A percentile compares a stretch with the other conserved stretches of the same genome.
Evolutionary conservation across 2,888 invertebrate species (phyloP).

Genomic region (Branchipolynoe longqiensis): DNA sequence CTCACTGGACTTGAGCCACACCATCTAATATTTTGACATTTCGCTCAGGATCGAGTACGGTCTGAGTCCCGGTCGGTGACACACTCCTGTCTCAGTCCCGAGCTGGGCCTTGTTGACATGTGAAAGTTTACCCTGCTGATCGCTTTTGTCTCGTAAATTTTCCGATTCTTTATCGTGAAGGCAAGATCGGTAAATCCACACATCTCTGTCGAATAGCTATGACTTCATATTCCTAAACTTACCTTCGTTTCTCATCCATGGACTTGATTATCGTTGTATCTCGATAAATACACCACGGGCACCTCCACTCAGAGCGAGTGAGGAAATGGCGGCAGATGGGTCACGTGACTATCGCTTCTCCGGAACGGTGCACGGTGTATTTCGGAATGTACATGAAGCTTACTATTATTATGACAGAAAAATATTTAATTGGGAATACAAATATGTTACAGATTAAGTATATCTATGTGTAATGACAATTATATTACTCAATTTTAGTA

Average conservation of each 20-base stretch:
- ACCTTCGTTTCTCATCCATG: slow-evolving; percentile 45
- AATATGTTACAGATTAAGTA: too few species aligned
- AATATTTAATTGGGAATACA: too few species aligned
- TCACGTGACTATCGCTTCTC: slow-evolving; percentile 21
- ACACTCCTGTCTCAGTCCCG: too few species aligned
- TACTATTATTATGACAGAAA: too few species aligned
- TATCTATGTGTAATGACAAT: too few species aligned
- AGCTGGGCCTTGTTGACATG: slow-evolving; percentile 41
- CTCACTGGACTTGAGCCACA: too few species aligned
- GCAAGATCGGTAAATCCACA: too few species aligned
- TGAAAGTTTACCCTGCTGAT: slow-evolving; percentile 43
- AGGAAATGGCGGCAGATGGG: slow-evolving; percentile 50
- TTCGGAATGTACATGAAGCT: background rate
- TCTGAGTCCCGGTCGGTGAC: background rate
- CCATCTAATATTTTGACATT: background rate
- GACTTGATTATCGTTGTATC: slow-evolving; percentile 9
- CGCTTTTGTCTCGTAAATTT: slow-evolving; percentile 25
- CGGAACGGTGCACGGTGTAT: slow-evolving; percentile 3
- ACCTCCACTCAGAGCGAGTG: slow-evolving; percentile 27
- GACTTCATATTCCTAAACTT: background rate
- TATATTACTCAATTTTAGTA: too few species aligned
- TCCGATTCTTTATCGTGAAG: background rate
- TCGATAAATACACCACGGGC: background rate
- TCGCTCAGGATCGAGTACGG: background rate
- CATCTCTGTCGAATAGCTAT: background rate